Evolutionary conservation across 2,797 vertebrate species (phyloP), one percentile per base, ranked within the genome.

Genomic region (Scyliorhinus canicula): DNA sequence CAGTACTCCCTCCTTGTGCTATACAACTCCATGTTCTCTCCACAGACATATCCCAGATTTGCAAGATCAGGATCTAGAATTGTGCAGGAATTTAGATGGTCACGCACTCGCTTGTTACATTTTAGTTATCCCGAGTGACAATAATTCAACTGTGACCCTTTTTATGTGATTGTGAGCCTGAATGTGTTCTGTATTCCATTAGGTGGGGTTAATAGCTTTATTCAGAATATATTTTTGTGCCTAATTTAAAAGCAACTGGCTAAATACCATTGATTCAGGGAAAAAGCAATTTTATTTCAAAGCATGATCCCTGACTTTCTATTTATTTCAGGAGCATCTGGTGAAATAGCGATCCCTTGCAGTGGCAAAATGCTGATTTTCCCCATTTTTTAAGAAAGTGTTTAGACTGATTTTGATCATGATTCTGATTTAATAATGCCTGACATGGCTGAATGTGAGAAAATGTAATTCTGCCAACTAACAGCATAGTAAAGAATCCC

Each of bases 361-460:
- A 19, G 67, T 26, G 11, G 47, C 28, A 11, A 26, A 1, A 50
- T 69, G 28, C 93, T 71, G 2, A 44, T 44, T 65, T 26, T 40
- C 44, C 28, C 93, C 16, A 4, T 94, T 35, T 52, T 94, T 50
- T n/a, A n/a, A 50, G 67, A 55, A 52, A 74, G 93, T 74, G 60
- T 8, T n/a, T 91, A 65, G 40, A 60, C 93, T 55, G 31, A 52
- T 94, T n/a, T 50, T 74, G 93, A 94, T 94, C 67, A 94, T 69
- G 93, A 69, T 74, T 94, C 67, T 74, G 28, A 94, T 94, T 94
- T 94, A 91, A 60, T 21, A 44, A n/a, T 65, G 21, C 79, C n/a
- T 65, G 8, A 44, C n/a, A 0, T 90, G 52, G 16, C 28, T n/a
- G 55, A 60, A 47, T 14, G 11, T 86, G 57, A 90, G 5, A 40